Base-by-base conservation (phyloP, 2,113 vertebrate species). In the Embiotoca jacksoni region DNA sequence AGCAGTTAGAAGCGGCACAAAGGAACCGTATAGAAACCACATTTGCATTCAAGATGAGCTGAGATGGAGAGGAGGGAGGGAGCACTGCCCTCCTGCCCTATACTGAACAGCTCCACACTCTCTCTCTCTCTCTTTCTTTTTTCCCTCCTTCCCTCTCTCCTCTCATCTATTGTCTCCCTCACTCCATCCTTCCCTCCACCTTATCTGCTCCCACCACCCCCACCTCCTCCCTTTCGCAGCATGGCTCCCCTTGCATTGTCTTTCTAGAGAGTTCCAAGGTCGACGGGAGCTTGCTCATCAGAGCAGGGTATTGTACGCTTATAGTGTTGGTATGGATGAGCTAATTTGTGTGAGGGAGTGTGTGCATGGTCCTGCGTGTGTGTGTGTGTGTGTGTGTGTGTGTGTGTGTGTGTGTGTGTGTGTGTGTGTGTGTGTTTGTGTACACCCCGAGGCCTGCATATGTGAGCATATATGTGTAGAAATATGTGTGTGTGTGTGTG, bases 21-120 rank as follows among this genome's bases (percentile, higher is more conserved):
- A 91, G 91, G 91, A 91, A 88, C 87, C 80, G 77, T 88, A 88
- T 76, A 89, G 87, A 82, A 91, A 91, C 88, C 83, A 80, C 93
- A 93, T 94, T 93, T 92, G 93, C 93, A 94, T 94, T 89, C 86
- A 44, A 85, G 92, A 93, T 92, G 93, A 92, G 92, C 88, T 30
- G 78, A 90, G 87, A 85, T 76, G 78, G 86, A 75, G 72, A 70
- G 79, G 79, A 85, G 86, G 83, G 90, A 82, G 88, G 88, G 81
- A 55, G 82, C 64, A 11, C 72, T 82, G 91, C 87, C 90, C 92
- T 91, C 74, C 88, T 92, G 88, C 81, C 89, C 89, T 80, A 70
- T 36, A 81, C 87, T 62, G 70, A 90, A 84, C 74, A 71, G 72
- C 88, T 81, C 75, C 78, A 81, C 89, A 15, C 72, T 52, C 37